These are phyloP conservation scores for Drosophila infuscata DNA, from an alignment of 2,888 invertebrate species.

Conservation along the genomic window DNA sequence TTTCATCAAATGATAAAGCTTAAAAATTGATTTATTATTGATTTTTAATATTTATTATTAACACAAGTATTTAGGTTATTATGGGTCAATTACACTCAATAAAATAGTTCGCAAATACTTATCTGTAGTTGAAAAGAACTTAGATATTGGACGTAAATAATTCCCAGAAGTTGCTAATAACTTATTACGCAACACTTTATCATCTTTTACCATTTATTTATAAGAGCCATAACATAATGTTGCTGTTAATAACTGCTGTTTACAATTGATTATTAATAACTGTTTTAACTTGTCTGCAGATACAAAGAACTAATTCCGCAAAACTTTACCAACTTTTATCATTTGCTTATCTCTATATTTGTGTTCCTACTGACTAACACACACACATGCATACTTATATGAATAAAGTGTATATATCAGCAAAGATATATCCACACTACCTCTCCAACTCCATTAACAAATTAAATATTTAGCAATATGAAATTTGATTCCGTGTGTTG, in stretches of 20 bases:
- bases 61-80: background rate
- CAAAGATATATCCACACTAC: background rate
- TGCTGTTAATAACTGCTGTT: background rate
- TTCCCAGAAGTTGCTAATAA: background rate
- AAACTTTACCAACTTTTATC: slow-evolving; percentile 10
- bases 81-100: background rate
- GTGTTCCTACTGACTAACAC: background rate
- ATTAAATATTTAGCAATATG: slow-evolving; percentile 14
- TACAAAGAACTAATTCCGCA: slow-evolving; percentile 9
- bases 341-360: slow-evolving; percentile 23
- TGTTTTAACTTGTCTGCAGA: too few species aligned
- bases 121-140: too few species aligned
- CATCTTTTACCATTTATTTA: background rate
- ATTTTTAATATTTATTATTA: background rate
- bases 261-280: background rate
- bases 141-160: too few species aligned
- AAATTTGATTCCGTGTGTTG: slow-evolving; percentile 6
- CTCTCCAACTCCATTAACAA: slow-evolving; percentile 3
- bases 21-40: background rate
- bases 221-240: background rate
- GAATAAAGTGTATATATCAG: background rate
- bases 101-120: background rate
- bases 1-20: background rate
- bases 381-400: background rate
- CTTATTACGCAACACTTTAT: slow-evolving; percentile 2